These are phyloP conservation scores for Serripes groenlandicus DNA, from an alignment of 2,888 invertebrate genomes.

Conservation along the genomic window DNA sequence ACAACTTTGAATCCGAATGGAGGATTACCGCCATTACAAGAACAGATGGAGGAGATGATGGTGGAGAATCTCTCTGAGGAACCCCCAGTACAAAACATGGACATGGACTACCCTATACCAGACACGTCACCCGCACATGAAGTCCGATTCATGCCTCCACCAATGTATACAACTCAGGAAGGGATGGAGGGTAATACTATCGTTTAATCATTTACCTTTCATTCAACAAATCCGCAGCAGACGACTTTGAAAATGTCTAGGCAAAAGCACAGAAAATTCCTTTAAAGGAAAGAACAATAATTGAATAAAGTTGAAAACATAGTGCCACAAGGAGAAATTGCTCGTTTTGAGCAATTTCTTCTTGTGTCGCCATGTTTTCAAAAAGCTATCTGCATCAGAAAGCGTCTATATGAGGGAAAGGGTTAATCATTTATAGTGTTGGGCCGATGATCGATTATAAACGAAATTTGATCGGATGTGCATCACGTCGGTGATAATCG, in stretches of 20 bases:
- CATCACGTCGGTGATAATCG: too few relatives aligned
- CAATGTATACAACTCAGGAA: slow-evolving; percentile 28
- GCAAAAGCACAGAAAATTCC: too few relatives aligned
- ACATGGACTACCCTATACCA: slow-evolving; percentile 33
- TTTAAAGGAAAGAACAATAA: too few relatives aligned
- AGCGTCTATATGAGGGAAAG: too few relatives aligned
- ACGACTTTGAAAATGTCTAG: too few relatives aligned
- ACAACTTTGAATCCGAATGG: slow-evolving; percentile 56
- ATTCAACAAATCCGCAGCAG: too few relatives aligned
- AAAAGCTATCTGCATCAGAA: too few relatives aligned
- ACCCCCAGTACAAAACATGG: slow-evolving; percentile 8
- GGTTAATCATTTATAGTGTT: too few relatives aligned
- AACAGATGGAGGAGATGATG: slow-evolving; percentile 42
- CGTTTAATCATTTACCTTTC: neutral
- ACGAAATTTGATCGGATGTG: too few relatives aligned
- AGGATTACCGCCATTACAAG: slow-evolving; percentile 57
- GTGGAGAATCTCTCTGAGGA: neutral
- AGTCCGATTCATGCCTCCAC: slow-evolving; percentile 25
- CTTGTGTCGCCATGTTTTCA: neutral
- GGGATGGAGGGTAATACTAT: slow-evolving; percentile 65
- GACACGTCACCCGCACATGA: slow-evolving; percentile 13
- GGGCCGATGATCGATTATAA: too few relatives aligned
- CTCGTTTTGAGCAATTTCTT: neutral
- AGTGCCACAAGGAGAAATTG: neutral
- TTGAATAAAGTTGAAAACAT: neutral